Evolutionary conservation across 1,140 invertebrate genomes (phyloP).

Genomic region (Subanguina moxae): DNA sequence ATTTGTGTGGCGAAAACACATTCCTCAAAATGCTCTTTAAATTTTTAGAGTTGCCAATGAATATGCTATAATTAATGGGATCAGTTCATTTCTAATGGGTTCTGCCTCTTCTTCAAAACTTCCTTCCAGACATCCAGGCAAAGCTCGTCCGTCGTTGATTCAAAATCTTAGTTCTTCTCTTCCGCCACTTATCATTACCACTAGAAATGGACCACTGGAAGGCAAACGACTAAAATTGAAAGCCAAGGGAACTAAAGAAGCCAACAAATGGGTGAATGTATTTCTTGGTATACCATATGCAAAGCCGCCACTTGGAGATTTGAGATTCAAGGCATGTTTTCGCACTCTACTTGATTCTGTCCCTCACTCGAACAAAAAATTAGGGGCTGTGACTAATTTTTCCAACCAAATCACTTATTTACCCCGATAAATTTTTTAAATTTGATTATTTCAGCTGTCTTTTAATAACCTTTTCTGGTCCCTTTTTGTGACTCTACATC

Average conservation of each 20-base stretch:
- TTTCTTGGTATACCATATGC: conserved; percentile 61
- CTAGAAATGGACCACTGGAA: neutral
- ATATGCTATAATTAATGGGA: neutral
- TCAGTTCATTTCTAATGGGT: neutral
- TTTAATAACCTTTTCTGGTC: no score
- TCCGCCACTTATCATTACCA: neutral
- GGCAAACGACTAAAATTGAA: conserved; percentile 1
- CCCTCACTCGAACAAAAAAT: no score
- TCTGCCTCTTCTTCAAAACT: neutral
- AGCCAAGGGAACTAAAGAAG: neutral
- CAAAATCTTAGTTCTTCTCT: neutral
- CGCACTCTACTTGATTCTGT: no score
- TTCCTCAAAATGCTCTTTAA: no score
- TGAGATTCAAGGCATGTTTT: conserved; percentile 59
- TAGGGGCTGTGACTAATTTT: no score
- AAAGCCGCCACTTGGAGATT: conserved; percentile 56
- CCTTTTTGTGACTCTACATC: no score
- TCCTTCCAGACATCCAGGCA: neutral
- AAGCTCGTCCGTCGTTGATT: neutral
- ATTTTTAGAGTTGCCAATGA: no score
- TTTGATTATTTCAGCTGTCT: no score
- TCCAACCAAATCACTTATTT: no score
- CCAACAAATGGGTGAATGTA: conserved; percentile 32
- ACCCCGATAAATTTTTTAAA: no score
- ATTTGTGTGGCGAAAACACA: no score